Base-by-base conservation (phyloP, 2,113 vertebrate species). In the Psilopogon haemacephalus region DNA sequence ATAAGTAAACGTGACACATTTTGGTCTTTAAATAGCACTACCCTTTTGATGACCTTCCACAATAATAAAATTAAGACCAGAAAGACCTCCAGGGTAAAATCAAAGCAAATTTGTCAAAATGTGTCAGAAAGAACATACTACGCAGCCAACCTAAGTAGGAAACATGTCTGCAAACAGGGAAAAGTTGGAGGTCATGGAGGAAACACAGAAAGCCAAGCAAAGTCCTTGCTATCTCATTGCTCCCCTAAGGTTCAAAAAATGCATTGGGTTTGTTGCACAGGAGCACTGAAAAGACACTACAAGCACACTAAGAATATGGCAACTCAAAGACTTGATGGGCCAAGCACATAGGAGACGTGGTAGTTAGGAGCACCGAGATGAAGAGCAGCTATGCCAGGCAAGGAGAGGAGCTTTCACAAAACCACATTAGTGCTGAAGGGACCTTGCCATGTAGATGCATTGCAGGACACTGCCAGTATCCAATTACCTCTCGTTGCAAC, bases 21-120 rank as follows among this genome's bases (percentile, higher is more conserved):
- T 69, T 78, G 62, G 80, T 84, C 83, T 94, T 94, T 92, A 95
- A 90, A 90, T 92, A 94, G 88, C 77, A 33, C 79, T 94, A 84
- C 76, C 83, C 95, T 96, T 95, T 93, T 84, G 83, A 88, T 91
- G 95, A 96, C 93, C 95, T 96, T 96, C 94, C 81, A 89, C 91
- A 86, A 86, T 58, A 91, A 96, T 89, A 90, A 91, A 95, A 95
- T 96, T 91, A 94, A 94, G 81, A 69, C 86, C 84, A 78, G 84
- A 86, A 94, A 93, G 88, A 86, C 92, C 92, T 84, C 52, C 64
- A 72, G 94, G 92, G 84, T 72, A 94, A 95, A 94, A 95, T 94
- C 95, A 96, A 96, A 95, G 73, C 56, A 77, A 65, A 81, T 94
- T 92, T 96, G 92, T 96, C 96, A 96, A 84, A 86, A 88, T 13